Percentiles rank a stretch among this genome's conserved stretches.
These are phyloP conservation scores for Isichthys henryi DNA, from an alignment of 2,113 vertebrate genomes.

Conservation along the genomic window DNA sequence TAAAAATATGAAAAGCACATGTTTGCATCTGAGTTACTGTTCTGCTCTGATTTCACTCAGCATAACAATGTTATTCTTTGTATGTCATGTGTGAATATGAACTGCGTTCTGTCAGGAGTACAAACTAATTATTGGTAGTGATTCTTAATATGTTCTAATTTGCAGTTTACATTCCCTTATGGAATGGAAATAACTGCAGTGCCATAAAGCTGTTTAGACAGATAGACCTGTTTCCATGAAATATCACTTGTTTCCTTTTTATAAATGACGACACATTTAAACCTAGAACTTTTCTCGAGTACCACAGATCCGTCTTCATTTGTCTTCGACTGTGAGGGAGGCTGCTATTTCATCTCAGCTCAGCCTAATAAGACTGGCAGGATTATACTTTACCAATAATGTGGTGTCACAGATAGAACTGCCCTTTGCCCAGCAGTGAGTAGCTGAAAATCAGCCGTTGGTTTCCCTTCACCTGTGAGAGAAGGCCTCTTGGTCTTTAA, in stretches of 20 bases:
- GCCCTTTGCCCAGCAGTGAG: conserved; percentile 6
- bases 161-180: neutral
- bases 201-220: neutral
- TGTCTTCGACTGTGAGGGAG: conserved; percentile 43
- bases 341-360: conserved; percentile 10
- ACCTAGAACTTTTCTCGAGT: neutral
- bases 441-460: neutral
- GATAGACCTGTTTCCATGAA: neutral
- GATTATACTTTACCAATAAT: conserved; percentile 58
- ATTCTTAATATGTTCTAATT: neutral
- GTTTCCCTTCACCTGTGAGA: conserved; percentile 40
- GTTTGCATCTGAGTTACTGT: neutral
- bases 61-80: neutral
- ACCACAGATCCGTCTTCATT: conserved; percentile 14
- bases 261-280: neutral
- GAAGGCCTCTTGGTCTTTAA: conserved; percentile 62
- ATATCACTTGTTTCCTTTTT: neutral
- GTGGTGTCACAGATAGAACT: neutral
- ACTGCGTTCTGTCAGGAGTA: neutral
- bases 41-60: neutral
- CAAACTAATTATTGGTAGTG: neutral
- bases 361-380: conserved; percentile 64
- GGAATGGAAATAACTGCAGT: neutral
- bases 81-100: neutral
- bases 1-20: neutral